Conservation (phyloP, 1,140 invertebrate species). For the Drosophila subpulchrella region DNA sequence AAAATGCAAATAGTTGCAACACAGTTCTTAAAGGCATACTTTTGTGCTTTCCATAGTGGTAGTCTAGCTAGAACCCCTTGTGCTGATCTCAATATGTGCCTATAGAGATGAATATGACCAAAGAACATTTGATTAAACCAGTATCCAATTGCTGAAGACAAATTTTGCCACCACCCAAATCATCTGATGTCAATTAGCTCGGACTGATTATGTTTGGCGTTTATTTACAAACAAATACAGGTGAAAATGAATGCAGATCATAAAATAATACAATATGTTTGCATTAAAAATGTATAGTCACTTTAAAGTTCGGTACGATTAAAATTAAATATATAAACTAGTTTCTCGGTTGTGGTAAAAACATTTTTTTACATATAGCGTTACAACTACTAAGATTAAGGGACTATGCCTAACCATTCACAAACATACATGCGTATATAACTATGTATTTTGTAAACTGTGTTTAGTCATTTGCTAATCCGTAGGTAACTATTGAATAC, state of each 20-base stretch:
- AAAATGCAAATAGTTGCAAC: no score
- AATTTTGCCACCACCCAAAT: background rate
- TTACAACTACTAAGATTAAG: conserved; percentile 66
- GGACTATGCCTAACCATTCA: conserved; percentile 49
- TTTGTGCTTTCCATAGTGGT: no score
- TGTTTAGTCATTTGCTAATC: conserved; percentile 66
- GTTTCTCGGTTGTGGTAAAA: conserved; percentile 55
- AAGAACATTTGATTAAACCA: background rate
- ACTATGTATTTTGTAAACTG: conserved; percentile 45
- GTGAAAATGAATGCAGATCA: conserved; percentile 47
- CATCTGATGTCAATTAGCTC: background rate
- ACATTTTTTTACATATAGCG: conserved; percentile 59
- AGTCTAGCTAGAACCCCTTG: no score
- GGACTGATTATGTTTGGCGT: conserved; percentile 63
- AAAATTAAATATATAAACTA: conserved; percentile 61
- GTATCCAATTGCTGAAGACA: background rate
- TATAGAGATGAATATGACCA: no score
- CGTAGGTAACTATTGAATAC: conserved; percentile 63
- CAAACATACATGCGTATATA: conserved; percentile 20
- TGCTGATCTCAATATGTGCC: no score
- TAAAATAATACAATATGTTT: conserved; percentile 55
- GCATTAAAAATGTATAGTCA: conserved; percentile 46
- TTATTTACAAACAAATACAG: conserved; percentile 67
- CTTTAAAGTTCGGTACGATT: conserved; percentile 50
- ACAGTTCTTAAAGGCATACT: no score